Evolutionary conservation across 2,797 vertebrate genomes (phyloP), one percentile per base, ranked within the genome.

Genomic region (Sparus aurata): DNA sequence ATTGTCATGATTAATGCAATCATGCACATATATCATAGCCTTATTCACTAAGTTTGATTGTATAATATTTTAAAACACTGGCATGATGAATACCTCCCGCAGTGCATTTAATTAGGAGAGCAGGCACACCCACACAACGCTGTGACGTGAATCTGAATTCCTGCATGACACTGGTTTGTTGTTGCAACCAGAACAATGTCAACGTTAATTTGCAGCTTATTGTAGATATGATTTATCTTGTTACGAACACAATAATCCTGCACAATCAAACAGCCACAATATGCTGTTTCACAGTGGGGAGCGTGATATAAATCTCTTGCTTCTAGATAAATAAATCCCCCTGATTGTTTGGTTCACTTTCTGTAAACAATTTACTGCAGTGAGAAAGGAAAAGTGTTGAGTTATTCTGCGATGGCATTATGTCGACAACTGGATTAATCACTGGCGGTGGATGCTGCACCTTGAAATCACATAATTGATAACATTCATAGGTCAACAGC

Each of bases 141-240:
- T 59, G 10, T 16, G 23, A 34, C 34, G 6, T 50, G 18, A 63
- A 64, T 68, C n/a, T 47, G n/a, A 73, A 79, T 62, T 67, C 47
- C 58, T 43, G 18, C 43, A 16, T 17, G n/a, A 70, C 49, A 52
- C 20, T 27, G 46, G 54, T 53, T 57, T 73, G 23, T 79, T 75
- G 64, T 16, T 30, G 68, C 34, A 64, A 73, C 30, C 38, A 49
- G 17, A 82, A 66, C 59, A 62, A 57, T 64, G 70, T 63, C 69
- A 34, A 12, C 30, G 54, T 84, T 66, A 73, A 86, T 86, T 76
- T 64, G 47, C 59, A 67, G 47, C 57, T 82, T 69, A 79, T 45
- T 87, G 77, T 62, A 53, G 68, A 79, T 85, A 27, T 50, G 22
- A 81, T 79, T 82, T 69, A 72, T 82, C 71, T 84, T 34, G 69